Percentiles rank a stretch among this genome's conserved stretches.
Evolutionary conservation across 2,888 invertebrate species (phyloP).

Genomic region (Drosophila lutescens): DNA sequence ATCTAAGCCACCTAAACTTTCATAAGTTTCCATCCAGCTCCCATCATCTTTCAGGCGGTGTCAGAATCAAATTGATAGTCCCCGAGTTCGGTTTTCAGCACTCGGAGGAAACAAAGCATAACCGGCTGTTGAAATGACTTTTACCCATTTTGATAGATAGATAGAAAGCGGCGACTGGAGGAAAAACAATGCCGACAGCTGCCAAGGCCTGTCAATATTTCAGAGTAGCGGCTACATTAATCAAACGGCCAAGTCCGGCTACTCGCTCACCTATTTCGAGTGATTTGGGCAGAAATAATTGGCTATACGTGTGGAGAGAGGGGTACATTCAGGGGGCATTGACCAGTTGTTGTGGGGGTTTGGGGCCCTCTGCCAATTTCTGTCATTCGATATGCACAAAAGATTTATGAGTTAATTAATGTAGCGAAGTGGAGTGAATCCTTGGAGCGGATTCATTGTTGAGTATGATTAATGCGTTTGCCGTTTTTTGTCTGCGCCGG

Average conservation of each 20-base stretch:
- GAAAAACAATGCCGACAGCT: conserved; percentile 55
- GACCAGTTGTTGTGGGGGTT: neutral
- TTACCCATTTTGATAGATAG: conserved; percentile 66
- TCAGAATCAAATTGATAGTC: conserved; percentile 71
- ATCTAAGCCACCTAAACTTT: conserved; percentile 15
- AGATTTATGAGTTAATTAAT: conserved; percentile 81
- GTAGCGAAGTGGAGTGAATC: conserved; percentile 29
- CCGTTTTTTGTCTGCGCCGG: conserved; percentile 31
- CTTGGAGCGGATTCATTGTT: conserved; percentile 46
- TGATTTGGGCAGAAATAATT: conserved; percentile 47
- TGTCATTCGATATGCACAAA: conserved; percentile 69
- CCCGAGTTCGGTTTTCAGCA: conserved; percentile 43
- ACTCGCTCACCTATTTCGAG: conserved; percentile 28
- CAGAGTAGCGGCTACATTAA: conserved; percentile 65
- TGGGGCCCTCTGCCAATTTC: conserved; percentile 51
- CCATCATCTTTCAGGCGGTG: conserved; percentile 40
- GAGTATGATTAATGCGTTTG: conserved; percentile 66
- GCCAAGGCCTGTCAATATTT: conserved; percentile 63
- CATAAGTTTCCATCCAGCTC: conserved; percentile 49
- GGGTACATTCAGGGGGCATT: conserved; percentile 4
- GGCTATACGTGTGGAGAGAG: conserved; percentile 10
- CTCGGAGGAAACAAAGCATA: conserved; percentile 25
- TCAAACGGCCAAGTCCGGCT: conserved; percentile 48
- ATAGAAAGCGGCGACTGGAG: conserved; percentile 34
- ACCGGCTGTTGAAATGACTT: conserved; percentile 68